These are phyloP conservation scores for Chaetophractus vellerosus DNA, from an alignment of 2,797 vertebrate genomes.

Conservation along the genomic window DNA sequence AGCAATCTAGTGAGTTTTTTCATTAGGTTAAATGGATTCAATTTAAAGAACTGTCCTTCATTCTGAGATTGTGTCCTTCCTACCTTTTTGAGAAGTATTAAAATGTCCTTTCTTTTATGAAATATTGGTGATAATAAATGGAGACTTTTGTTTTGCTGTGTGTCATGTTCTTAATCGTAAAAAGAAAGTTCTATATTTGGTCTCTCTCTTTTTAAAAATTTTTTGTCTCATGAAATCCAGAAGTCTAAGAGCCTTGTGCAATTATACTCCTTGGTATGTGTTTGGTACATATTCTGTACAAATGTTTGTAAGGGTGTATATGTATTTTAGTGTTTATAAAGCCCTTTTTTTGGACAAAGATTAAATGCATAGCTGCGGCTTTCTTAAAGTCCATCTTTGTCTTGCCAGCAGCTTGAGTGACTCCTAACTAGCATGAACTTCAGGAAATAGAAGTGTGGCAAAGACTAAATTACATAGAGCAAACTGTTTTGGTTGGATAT, in stretches of 20 bases:
- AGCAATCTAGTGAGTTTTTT: neutral
- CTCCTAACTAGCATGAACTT: neutral
- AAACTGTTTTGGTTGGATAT: neutral
- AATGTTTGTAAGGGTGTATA: neutral
- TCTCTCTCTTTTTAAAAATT: neutral
- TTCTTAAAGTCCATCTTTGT: neutral
- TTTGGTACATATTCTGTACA: conserved; percentile 5
- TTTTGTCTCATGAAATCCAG: neutral
- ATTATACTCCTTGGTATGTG: neutral
- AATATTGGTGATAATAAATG: neutral
- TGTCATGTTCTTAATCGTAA: neutral
- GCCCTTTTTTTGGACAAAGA: neutral
- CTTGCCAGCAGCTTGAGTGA: neutral
- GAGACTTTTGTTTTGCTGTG: neutral
- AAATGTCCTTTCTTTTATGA: neutral
- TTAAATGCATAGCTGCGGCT: neutral
- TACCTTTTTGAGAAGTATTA: neutral
- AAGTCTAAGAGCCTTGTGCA: neutral
- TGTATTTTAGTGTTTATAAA: conserved; percentile 6
- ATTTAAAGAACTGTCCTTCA: neutral
- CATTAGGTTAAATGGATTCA: neutral
- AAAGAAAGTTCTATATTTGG: neutral
- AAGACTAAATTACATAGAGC: neutral
- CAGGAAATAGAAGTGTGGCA: neutral
- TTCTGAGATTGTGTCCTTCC: neutral